These are phyloP conservation scores for Xestobium rufovillosum DNA, from an alignment of 2,888 invertebrate genomes.

Conservation along the genomic window DNA sequence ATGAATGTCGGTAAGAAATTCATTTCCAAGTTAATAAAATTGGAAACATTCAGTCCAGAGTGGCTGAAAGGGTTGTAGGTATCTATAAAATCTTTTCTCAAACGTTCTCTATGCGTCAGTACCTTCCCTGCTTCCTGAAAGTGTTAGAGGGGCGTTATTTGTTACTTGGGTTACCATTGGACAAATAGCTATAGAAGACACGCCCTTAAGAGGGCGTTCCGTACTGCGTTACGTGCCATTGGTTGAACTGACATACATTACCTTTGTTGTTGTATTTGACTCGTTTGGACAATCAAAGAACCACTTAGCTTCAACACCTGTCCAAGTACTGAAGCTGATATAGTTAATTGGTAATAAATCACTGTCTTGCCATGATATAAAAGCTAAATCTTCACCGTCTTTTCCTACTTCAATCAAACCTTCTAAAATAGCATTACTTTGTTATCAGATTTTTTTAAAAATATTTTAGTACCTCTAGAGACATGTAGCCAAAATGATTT, in stretches of 20 bases:
- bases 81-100: constrained; percentile 47
- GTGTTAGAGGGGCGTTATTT: neutral
- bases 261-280: constrained; percentile 30
- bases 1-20: neutral
- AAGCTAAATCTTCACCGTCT: constrained; percentile 53
- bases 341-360: constrained; percentile 54
- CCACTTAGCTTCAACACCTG: constrained; percentile 58
- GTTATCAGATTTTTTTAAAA: neutral
- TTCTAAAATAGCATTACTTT: constrained; percentile 39
- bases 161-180: neutral
- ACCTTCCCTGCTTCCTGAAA: constrained; percentile 41
- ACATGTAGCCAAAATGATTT: constrained; percentile 61
- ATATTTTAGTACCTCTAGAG: constrained; percentile 43
- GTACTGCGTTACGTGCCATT: neutral
- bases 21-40: constrained; percentile 12
- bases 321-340: constrained; percentile 64
- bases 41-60: constrained; percentile 6
- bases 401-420: constrained; percentile 55
- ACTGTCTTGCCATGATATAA: constrained; percentile 54
- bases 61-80: constrained; percentile 42
- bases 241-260: constrained; percentile 11
- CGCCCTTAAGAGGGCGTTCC: neutral
- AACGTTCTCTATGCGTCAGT: constrained; percentile 46
- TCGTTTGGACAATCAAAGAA: constrained; percentile 56
- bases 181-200: constrained; percentile 4